These are phyloP conservation scores for Polyommatus iphigenia DNA, from an alignment of 2,888 invertebrate genomes.

Conservation along the genomic window DNA sequence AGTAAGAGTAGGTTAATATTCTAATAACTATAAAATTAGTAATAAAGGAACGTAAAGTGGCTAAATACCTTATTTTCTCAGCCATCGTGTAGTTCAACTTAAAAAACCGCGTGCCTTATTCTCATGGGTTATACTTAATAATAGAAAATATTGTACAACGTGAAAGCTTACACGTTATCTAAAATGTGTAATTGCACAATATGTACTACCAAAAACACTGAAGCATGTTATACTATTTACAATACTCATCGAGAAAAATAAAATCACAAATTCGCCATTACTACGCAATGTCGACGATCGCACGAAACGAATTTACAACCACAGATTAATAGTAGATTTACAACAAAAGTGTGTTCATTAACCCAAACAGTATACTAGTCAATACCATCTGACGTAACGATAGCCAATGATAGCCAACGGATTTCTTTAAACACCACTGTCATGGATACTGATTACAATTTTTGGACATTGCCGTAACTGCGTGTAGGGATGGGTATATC, in stretches of 20 bases:
- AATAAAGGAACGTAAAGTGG: not conserved
- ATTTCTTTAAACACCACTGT: too few species aligned
- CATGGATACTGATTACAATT: too few species aligned
- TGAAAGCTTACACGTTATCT: not conserved
- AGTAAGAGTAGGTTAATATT: not conserved
- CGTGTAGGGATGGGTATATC: too few species aligned
- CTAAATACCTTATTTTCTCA: constrained; percentile 64
- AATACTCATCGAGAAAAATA: not conserved
- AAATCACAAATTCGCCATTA: constrained; percentile 20
- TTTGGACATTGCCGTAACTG: too few species aligned
- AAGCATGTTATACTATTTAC: not conserved
- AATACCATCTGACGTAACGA: too few species aligned
- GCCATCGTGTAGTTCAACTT: constrained; percentile 49
- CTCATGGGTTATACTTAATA: constrained; percentile 8
- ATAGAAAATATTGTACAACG: not conserved
- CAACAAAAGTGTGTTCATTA: not conserved
- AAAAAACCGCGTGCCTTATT: constrained; percentile 25
- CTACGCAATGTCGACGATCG: constrained; percentile 19
- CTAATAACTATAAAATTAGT: not conserved
- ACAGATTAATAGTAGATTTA: too few species aligned
- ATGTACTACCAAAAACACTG: not conserved
- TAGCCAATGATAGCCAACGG: too few species aligned
- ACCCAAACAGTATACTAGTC: not conserved
- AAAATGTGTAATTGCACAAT: not conserved
- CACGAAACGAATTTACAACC: too few species aligned